phyloP scores from a whole-genome alignment of 2,113 vertebrate genomes.

The Poicephalus meyeri region DNA sequence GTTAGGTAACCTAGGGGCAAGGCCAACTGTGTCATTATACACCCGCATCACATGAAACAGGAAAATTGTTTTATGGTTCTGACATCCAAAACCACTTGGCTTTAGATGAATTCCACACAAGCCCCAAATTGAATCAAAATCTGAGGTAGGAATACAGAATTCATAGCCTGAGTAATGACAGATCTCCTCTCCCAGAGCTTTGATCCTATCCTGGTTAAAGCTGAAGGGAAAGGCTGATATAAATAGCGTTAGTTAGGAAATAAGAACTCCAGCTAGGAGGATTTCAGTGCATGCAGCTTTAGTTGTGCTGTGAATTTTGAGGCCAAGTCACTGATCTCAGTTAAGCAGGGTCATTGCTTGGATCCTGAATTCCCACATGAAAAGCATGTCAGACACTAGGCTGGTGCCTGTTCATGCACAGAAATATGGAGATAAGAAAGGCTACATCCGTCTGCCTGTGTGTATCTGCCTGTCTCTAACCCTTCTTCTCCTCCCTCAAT shows the following conservation, averaged over 20 bases:
- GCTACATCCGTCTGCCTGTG: background rate
- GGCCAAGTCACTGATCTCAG: background rate
- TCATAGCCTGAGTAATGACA: background rate
- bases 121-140: background rate
- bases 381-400: background rate
- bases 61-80: background rate
- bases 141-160: background rate
- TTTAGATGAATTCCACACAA: slow-evolving; percentile 3
- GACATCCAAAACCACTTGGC: slow-evolving; percentile 5
- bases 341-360: background rate
- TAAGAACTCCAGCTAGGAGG: background rate
- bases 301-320: background rate
- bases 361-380: background rate
- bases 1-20: background rate
- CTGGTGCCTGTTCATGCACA: background rate
- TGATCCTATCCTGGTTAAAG: background rate
- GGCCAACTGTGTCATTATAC: background rate
- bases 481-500: background rate
- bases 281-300: background rate
- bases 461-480: background rate
- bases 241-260: background rate
- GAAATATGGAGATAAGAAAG: background rate
- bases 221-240: background rate
- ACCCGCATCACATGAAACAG: background rate
- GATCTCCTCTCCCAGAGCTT: background rate